Conservation (phyloP, 2,888 invertebrate species). For the Sinohyriopsis cumingii region DNA sequence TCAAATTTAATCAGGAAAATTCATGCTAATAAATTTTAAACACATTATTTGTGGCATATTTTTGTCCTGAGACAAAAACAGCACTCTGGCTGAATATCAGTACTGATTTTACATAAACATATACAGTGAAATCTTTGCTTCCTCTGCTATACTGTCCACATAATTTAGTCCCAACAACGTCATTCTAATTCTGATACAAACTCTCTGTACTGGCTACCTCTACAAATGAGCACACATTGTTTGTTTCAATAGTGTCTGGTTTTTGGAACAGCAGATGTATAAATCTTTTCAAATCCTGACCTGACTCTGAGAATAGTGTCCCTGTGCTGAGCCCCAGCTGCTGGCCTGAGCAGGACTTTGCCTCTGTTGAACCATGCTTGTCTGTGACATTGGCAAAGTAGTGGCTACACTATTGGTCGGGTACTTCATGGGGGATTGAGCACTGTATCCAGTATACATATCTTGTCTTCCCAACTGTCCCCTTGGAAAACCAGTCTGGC, state of each 20-base stretch:
- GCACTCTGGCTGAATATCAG: too few relatives aligned
- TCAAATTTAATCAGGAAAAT: too few relatives aligned
- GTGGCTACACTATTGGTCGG: slow-evolving; percentile 51
- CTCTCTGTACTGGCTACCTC: too few relatives aligned
- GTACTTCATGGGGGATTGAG: slow-evolving; percentile 57
- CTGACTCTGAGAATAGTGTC: slow-evolving; percentile 52
- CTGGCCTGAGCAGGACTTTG: slow-evolving; percentile 52
- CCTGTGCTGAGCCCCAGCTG: slow-evolving; percentile 55
- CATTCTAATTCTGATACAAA: neutral
- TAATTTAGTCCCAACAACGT: slow-evolving; percentile 33
- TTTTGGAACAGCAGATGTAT: neutral
- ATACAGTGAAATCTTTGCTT: slow-evolving; percentile 4
- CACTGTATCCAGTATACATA: slow-evolving; percentile 50
- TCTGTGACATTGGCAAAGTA: slow-evolving; percentile 46
- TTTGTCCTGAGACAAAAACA: too few relatives aligned
- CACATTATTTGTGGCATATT: too few relatives aligned
- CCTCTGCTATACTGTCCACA: slow-evolving; percentile 20
- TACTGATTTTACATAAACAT: too few relatives aligned
- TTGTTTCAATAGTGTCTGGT: too few relatives aligned
- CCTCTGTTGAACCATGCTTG: slow-evolving; percentile 40
- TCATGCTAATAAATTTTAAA: too few relatives aligned
- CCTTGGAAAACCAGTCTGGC: slow-evolving; percentile 4
- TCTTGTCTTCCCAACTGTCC: slow-evolving; percentile 43
- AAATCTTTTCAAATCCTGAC: slow-evolving; percentile 18
- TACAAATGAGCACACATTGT: too few relatives aligned